Conservation (phyloP, 1,140 invertebrate genomes). For the Drosophila athabasca region DNA sequence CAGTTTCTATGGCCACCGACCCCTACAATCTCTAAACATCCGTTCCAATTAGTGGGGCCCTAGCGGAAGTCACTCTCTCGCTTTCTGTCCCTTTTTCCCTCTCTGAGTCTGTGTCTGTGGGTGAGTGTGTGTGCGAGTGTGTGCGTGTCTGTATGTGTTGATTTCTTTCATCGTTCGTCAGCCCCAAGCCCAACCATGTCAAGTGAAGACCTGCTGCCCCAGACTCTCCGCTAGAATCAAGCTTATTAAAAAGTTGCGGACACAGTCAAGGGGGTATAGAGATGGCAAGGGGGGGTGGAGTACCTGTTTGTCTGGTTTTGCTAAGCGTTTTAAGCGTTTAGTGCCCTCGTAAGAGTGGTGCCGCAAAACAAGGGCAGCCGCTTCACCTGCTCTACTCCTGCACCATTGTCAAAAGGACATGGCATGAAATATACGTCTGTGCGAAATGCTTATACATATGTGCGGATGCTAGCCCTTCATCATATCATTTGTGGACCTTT, state of each 20-base stretch:
- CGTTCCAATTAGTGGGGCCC: constrained; percentile 39
- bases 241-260: constrained; percentile 62
- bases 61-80: constrained; percentile 29
- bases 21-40: neutral
- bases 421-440: too few relatives aligned
- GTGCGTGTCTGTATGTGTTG: too few relatives aligned
- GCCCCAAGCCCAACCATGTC: constrained; percentile 53
- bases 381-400: neutral
- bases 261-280: constrained; percentile 3
- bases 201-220: constrained; percentile 54
- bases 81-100: neutral
- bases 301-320: constrained; percentile 2
- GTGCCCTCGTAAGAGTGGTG: constrained; percentile 51
- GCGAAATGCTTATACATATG: too few relatives aligned
- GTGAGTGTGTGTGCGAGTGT: too few relatives aligned
- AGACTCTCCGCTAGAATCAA: constrained; percentile 38
- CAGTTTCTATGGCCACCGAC: too few relatives aligned
- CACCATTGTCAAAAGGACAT: neutral
- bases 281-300: neutral
- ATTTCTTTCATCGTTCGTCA: constrained; percentile 20
- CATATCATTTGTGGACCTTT: constrained; percentile 12
- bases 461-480: too few relatives aligned
- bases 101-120: constrained; percentile 6
- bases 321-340: constrained; percentile 58
- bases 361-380: constrained; percentile 26